A percentile compares a stretch with the other conserved stretches of the same genome.
These are phyloP conservation scores for Calonectris borealis DNA, from an alignment of 2,113 vertebrate genomes.

Conservation along the genomic window DNA sequence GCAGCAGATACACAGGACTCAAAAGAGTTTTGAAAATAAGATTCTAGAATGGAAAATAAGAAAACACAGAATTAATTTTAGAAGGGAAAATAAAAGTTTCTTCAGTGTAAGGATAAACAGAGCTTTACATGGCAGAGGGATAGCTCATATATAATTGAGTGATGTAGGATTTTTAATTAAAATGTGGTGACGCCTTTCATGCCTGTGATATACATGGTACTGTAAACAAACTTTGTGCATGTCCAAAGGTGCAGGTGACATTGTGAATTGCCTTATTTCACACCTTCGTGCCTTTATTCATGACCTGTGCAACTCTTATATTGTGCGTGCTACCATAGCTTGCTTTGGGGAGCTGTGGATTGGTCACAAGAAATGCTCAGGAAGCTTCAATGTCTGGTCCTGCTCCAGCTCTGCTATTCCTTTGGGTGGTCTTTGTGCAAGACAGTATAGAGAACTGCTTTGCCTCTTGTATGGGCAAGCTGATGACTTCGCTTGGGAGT, in stretches of 20 bases:
- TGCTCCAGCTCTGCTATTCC: not conserved
- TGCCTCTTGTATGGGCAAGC: not conserved
- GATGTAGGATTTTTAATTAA: constrained; percentile 22
- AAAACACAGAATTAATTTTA: not conserved
- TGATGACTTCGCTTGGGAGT: not conserved
- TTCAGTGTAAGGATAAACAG: not conserved
- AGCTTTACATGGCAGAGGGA: not conserved
- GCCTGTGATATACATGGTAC: not conserved
- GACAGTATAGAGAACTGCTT: not conserved
- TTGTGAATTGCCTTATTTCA: not conserved
- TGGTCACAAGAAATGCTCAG: not conserved
- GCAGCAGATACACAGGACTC: not conserved
- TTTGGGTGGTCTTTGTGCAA: not conserved
- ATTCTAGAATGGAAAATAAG: not conserved
- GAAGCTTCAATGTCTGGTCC: not conserved
- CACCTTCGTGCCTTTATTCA: not conserved
- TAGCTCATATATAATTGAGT: constrained; percentile 9
- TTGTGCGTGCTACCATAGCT: not conserved
- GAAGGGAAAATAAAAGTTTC: not conserved
- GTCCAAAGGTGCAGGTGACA: not conserved
- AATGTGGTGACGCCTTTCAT: not conserved
- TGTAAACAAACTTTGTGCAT: not conserved
- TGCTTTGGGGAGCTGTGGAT: not conserved
- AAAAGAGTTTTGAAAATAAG: not conserved
- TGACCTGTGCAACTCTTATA: not conserved